Base-by-base conservation (phyloP, 2,797 vertebrate genomes). In the Dendrocincla tyrannina region DNA sequence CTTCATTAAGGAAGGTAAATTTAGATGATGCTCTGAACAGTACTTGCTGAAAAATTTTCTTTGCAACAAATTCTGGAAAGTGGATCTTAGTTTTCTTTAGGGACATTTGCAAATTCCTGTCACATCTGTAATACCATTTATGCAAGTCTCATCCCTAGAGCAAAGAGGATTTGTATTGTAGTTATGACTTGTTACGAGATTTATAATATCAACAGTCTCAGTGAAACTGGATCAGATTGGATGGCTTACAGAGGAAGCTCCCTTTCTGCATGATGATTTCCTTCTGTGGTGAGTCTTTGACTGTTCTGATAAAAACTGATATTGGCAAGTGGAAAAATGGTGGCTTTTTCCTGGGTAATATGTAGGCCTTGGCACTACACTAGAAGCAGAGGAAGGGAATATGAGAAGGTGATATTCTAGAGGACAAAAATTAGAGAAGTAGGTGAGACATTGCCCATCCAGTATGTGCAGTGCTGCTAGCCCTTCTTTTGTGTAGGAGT, bases 141-240 rank as follows among this genome's bases (percentile, higher is more conserved):
- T 86, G 74, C 74, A 91, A 88, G 66, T 78, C 55, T 91, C 50
- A 94, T 94, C 88, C 76, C 85, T 84, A 49, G 59, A 91, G 93
- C 88, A 88, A 95, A 94, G 95, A 93, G 88, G 83, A 94, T 96
- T 96, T 95, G 16, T 95, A 18, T 66, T 94, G 88, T 90, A 88
- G 88, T 90, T 91, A 70, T 59, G 85, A 91, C 73, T 91, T 90
- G 83, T 93, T 94, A 90, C 0, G 4, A 93, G 91, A 90, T 90
- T 94, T 95, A 70, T 81, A 69, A 52, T 87, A 86, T 73, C 83
- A 88, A 13, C 69, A 55, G 39, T 86, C 39, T 81, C 32, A 17
- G 63, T 75, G 83, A 93, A 93, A 88, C 69, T 66, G 73, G 41
- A 96, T 95, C 79, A 62, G 88, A 76, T 90, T 10, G 15, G 69